Conservation (phyloP, 2,888 invertebrate genomes). For the Drosophila ustulata region DNA sequence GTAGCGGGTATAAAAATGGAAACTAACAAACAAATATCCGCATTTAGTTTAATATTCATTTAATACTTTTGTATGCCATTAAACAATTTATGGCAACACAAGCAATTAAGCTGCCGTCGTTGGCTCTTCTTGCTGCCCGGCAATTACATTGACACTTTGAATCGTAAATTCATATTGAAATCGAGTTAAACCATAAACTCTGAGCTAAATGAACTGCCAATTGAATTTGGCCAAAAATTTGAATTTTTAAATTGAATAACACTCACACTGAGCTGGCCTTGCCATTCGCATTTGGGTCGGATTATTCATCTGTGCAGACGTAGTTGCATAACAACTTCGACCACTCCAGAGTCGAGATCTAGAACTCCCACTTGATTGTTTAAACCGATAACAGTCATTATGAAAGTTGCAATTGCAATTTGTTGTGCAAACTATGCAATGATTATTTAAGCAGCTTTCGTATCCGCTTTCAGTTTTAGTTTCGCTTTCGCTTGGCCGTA, state of each 20-base stretch:
- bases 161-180: background rate
- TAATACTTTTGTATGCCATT: background rate
- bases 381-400: constrained; percentile 44
- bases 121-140: background rate
- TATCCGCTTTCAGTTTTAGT: too few relatives aligned
- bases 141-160: background rate
- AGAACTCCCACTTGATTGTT: constrained; percentile 40
- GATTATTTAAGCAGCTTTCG: constrained; percentile 58
- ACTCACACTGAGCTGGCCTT: background rate
- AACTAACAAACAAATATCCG: background rate
- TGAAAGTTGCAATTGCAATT: constrained; percentile 26
- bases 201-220: background rate
- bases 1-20: too few relatives aligned
- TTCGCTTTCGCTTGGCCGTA: constrained; percentile 7
- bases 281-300: background rate
- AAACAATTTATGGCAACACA: background rate
- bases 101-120: background rate
- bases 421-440: constrained; percentile 10
- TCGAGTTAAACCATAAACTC: background rate
- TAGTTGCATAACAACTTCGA: constrained; percentile 17
- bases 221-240: background rate
- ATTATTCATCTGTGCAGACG: background rate
- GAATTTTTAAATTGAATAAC: background rate
- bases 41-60: too few relatives aligned
- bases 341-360: background rate